These are phyloP conservation scores for Thera obeliscata DNA, from an alignment of 2,888 invertebrate species.

Conservation along the genomic window DNA sequence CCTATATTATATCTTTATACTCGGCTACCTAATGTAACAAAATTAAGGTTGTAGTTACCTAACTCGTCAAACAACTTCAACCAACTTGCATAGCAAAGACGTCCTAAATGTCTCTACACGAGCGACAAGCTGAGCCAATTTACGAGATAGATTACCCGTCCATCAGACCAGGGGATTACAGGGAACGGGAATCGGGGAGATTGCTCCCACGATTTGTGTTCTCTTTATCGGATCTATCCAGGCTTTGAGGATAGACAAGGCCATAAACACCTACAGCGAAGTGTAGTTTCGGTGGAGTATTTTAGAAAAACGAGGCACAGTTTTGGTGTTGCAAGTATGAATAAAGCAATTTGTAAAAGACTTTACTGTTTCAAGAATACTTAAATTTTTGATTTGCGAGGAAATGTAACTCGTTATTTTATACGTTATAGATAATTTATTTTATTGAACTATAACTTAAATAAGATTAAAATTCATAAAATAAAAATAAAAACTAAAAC, in stretches of 20 bases:
- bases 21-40: background rate
- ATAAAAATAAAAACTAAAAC: too few species aligned
- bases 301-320: too few species aligned
- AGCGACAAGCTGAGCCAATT: constrained; percentile 11
- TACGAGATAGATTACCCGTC: constrained; percentile 27
- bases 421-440: too few species aligned
- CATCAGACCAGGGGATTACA: constrained; percentile 21
- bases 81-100: constrained; percentile 1
- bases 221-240: background rate
- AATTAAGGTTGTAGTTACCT: background rate
- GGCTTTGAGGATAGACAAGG: constrained; percentile 2
- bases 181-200: background rate
- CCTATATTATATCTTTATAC: too few species aligned
- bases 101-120: constrained; percentile 1
- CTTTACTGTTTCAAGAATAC: too few species aligned
- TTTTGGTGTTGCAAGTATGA: too few species aligned
- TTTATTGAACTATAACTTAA: too few species aligned
- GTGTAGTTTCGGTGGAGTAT: background rate
- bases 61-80: background rate
- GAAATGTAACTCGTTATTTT: too few species aligned
- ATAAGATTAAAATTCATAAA: too few species aligned
- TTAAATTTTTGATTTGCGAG: too few species aligned
- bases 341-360: too few species aligned
- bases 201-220: constrained; percentile 5
- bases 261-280: background rate